Evolutionary conservation across 2,113 vertebrate genomes (phyloP), one percentile per base, ranked within the genome.

Genomic region (Sardina pilchardus): DNA sequence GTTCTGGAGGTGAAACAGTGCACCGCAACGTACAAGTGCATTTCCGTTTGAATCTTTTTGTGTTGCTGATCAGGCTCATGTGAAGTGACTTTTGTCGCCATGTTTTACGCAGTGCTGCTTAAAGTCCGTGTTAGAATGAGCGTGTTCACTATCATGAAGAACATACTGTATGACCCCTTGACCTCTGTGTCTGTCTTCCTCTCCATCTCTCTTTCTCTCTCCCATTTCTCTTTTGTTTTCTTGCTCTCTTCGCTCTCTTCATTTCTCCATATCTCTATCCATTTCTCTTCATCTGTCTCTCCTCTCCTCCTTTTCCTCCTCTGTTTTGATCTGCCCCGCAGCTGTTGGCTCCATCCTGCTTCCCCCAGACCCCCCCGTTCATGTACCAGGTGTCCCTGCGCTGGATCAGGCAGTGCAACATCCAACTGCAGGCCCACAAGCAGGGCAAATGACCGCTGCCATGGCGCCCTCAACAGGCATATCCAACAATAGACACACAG

Each of bases 301-400:
- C 14, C 53, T 56, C 14, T 56, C 53, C 53, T 56, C 17, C 21
- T 24, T 63, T 5, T 26, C 24, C 26, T 34, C 14, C 26, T 71
- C 63, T 71, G 21, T 26, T 9, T 67, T 1, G 30, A n/a, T 30
- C n/a, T 67, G 5, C 2, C 63, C 42, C 82, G 0, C 81, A 90
- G 87, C 84, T 88, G 34, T 50, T 82, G 30, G 56, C 84, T 34
- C 67, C 59, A 21, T 82, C 36, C 16, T 14, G 21, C 0, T 75
- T 86, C 84, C 82, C 30, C 17, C 85, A 86, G 19, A 7, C 86
- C 39, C 81, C 82, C 30, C 82, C 86, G 39, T 86, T 87, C 84
- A 45, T 88, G 12, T 90, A 90, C 59, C 89, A 90, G 89, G 87
- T 90, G 83, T 90, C 89, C 34, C 50, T 9, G 43, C 81, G 84